Percentiles rank a stretch among this genome's conserved stretches.
Conservation (phyloP, 2,797 vertebrate genomes). For the Chromobotia macracanthus region DNA sequence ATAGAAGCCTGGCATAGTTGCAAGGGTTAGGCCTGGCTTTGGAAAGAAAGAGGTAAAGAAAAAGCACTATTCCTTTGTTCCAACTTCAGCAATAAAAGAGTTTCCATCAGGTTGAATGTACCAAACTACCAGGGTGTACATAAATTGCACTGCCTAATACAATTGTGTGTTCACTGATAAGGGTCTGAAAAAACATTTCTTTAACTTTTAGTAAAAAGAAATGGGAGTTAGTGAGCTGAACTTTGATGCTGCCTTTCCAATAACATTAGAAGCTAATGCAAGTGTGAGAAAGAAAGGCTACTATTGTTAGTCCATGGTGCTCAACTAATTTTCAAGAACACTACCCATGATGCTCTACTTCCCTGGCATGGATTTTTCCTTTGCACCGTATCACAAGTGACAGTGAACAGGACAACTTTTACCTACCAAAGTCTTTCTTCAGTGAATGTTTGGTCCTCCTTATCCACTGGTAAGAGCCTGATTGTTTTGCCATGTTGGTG, state of each 20-base stretch:
- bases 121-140: conserved; percentile 34
- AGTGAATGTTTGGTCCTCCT: background rate
- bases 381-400: conserved; percentile 12
- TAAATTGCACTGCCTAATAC: conserved; percentile 15
- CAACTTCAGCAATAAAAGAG: conserved; percentile 14
- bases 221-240: conserved; percentile 33
- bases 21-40: background rate
- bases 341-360: conserved; percentile 37
- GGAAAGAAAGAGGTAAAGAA: background rate
- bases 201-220: conserved; percentile 6
- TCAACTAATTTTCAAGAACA: conserved; percentile 30
- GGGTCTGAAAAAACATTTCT: conserved; percentile 11
- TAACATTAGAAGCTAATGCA: conserved; percentile 35
- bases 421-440: background rate
- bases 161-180: conserved; percentile 36
- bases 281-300: conserved; percentile 9
- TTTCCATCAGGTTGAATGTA: conserved; percentile 46
- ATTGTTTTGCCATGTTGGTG: conserved; percentile 47
- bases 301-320: conserved; percentile 39
- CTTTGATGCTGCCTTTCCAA: conserved; percentile 29
- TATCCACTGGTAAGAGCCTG: background rate
- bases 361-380: conserved; percentile 33
- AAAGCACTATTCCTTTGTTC: background rate
- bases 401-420: background rate
- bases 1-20: background rate